Evolutionary conservation across 2,797 vertebrate genomes (phyloP).

Genomic region (Euphonia xanthogaster): DNA sequence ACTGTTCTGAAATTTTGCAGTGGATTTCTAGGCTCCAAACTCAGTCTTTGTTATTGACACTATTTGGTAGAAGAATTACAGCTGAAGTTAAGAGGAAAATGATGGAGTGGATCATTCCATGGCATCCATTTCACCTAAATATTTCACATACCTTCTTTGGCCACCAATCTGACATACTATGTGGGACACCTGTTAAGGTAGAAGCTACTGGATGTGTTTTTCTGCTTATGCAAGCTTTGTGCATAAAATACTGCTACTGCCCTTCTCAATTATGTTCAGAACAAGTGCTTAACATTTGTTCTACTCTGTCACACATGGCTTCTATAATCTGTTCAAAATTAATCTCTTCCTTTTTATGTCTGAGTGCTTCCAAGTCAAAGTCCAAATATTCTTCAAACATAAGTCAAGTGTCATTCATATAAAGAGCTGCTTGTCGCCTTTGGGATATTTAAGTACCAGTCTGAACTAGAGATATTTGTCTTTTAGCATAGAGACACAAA

Average conservation of each 20-base stretch:
- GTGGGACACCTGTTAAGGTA: background rate
- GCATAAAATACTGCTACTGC: background rate
- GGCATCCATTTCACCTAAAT: background rate
- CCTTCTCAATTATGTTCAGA: background rate
- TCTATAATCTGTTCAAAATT: background rate
- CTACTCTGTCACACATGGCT: background rate
- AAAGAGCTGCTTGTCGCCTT: background rate
- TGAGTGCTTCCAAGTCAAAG: conserved; percentile 28
- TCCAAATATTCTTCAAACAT: conserved; percentile 14
- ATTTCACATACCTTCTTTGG: background rate
- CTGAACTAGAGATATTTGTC: background rate
- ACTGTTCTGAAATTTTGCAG: background rate
- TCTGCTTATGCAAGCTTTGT: background rate
- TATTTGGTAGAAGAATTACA: background rate
- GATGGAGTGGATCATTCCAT: background rate
- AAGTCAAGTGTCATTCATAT: conserved; percentile 19
- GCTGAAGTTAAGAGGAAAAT: background rate
- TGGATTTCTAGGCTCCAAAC: background rate
- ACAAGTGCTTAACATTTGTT: background rate
- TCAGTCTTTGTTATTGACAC: background rate
- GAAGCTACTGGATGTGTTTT: background rate
- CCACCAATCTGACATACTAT: background rate
- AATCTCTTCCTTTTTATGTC: background rate
- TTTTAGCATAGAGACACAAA: background rate
- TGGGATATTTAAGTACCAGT: background rate